Evolutionary conservation across 2,797 vertebrate species (phyloP), one percentile per base, ranked within the genome.

Genomic region (Chelidonichthys spinosus): DNA sequence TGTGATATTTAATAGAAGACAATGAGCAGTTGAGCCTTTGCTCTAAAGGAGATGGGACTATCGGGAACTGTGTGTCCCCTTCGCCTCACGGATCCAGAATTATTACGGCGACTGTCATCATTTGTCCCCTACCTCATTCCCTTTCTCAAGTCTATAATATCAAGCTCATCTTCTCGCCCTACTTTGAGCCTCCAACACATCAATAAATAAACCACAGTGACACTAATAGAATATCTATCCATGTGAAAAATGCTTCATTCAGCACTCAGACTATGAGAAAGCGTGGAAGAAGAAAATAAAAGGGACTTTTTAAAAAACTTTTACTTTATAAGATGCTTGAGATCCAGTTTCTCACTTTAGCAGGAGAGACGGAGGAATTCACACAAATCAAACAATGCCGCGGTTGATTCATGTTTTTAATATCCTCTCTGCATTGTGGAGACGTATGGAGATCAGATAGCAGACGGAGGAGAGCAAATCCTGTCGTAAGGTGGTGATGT

Each of bases 201-300:
- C 91, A 93, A 91, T 92, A 93, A 92, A 89, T 92, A 90, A 93
- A 89, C 71, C 78, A 62, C 80, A 82, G 84, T 76, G 85, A 84
- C 82, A 88, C 83, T 87, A 90, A 86, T 79, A 90, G 85, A 91
- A 88, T 74, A 86, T 87, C 82, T 87, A 87, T 79, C 84, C 69
- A 56, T 85, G 82, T 78, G 72, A 91, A 87, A 91, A 91, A 88
- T 73, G 78, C 74, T 35, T 80, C 89, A 81, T 85, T 90, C 90
- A 90, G 92, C 91, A 90, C 40, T 66, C 64, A 9, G 54, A 69
- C 62, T 62, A 33, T 65, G 68, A 65, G 39, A 52, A 76, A 72
- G 54, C 18, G 68, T 64, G 58, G 47, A 52, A 56, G 64, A 7
- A 59, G 72, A 49, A 64, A 69, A 84, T 58, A 69, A 25, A 25